A percentile compares a stretch with the other conserved stretches of the same genome.
Evolutionary conservation across 2,888 invertebrate genomes (phyloP).

Genomic region (Melikaiella ostensackeni): DNA sequence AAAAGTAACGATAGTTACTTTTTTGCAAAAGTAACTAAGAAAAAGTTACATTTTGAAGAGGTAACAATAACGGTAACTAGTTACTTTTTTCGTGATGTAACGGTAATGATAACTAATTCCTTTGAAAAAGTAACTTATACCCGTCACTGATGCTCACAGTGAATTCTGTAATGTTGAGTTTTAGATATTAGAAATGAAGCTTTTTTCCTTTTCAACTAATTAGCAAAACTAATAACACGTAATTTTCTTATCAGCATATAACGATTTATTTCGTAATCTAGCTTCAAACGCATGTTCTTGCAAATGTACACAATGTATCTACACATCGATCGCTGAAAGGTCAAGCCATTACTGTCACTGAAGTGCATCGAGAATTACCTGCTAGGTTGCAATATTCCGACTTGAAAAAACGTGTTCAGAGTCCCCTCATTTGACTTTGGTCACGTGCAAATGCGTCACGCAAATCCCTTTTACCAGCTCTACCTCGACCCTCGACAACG

Average conservation of each 20-base stretch:
- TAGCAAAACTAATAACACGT: no score
- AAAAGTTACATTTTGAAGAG: no score
- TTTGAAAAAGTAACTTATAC: no score
- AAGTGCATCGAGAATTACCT: constrained; percentile 33
- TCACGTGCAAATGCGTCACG: not conserved
- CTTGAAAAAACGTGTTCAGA: not conserved
- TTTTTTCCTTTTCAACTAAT: no score
- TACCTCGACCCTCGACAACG: constrained; percentile 27
- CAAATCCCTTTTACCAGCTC: constrained; percentile 14
- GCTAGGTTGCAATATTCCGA: not conserved
- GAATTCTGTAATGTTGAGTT: no score
- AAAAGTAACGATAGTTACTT: no score
- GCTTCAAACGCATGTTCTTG: not conserved
- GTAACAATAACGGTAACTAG: no score
- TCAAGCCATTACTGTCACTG: constrained; percentile 45
- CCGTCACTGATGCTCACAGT: no score
- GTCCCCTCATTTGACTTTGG: not conserved
- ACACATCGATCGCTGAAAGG: constrained; percentile 46
- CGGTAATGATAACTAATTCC: no score
- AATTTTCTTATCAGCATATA: not conserved
- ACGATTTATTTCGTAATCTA: not conserved
- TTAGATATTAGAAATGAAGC: no score
- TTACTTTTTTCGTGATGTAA: no score
- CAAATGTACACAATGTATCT: constrained; percentile 22
- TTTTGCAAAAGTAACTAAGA: no score